Base-by-base conservation (phyloP, 2,888 invertebrate genomes). In the Phengaris alcon region DNA sequence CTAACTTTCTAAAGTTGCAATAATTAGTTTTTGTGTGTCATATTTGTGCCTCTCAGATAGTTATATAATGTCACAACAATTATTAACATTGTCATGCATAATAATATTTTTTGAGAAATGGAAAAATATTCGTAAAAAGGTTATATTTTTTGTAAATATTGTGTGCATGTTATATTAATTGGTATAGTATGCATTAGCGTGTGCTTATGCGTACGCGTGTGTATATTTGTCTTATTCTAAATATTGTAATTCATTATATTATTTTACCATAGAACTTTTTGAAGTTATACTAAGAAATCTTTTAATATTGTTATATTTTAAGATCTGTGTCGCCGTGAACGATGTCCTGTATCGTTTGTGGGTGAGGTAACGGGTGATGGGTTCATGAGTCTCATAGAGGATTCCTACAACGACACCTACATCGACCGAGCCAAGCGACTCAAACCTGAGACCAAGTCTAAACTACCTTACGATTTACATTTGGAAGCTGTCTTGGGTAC, bases 291-390 rank as follows among this genome's bases (percentile, higher is more conserved):
- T 35, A 35, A 35, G 35, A 2, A 6, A 48, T 48, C 48, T 48
- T 48, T 48, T 48, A 48, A 7, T 7, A 48, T 1, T 52, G 52
- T 52, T 9, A 10, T 52, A 12, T 12, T 44, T 74, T 12, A 10
- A 94, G 94, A 94, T 78, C 97, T 99, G 76, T 97, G 97, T 75
- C 88, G 93, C 54, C 95, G 99, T 77, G 99, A 99, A 93, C 95
- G 98, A 78, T 99, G 99, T 86, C 97, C 98, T 0, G 96, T 99
- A 0, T 96, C 96, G 82, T 97, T 98, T 86, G 99, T 99, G 1
- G 99, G 99, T 0, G 95, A 96, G 79, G 98, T 99, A 0, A 98
- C 97, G 0, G 97, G 97, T 9, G 96, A 96, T 84, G 98, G 98
- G 8, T 96, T 94, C 84, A 95, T 97, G 78, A 95, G 95, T 76